A percentile compares a stretch with the other conserved stretches of the same genome.
phyloP scores from a whole-genome alignment of 1,140 invertebrate genomes.

The Neodiprion virginianus region DNA sequence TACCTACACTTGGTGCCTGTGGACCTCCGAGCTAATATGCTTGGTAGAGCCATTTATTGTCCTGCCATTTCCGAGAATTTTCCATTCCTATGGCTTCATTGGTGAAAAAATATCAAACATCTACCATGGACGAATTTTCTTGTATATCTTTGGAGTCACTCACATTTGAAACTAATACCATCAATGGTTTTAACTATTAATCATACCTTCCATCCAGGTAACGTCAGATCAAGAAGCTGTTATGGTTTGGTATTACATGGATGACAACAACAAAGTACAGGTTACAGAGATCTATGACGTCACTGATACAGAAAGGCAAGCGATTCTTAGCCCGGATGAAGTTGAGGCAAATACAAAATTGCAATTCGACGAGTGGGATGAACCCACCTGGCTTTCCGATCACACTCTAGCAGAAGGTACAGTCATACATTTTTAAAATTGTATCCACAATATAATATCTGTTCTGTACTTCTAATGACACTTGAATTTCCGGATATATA shows the following conservation, averaged over 20 bases:
- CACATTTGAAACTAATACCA: too few relatives aligned
- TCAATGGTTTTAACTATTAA: neutral
- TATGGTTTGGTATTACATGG: slow-evolving; percentile 90
- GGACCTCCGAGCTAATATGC: too few relatives aligned
- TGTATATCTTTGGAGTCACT: too few relatives aligned
- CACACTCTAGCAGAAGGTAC: slow-evolving; percentile 48
- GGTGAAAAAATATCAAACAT: too few relatives aligned
- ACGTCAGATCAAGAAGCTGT: slow-evolving; percentile 85
- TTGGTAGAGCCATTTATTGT: too few relatives aligned
- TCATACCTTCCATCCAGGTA: slow-evolving; percentile 51
- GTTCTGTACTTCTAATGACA: slow-evolving; percentile 22
- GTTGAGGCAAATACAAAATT: slow-evolving; percentile 58
- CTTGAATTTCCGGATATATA: slow-evolving; percentile 22
- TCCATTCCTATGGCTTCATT: too few relatives aligned
- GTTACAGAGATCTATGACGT: slow-evolving; percentile 89
- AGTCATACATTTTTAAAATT: slow-evolving; percentile 18
- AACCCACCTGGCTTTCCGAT: slow-evolving; percentile 54
- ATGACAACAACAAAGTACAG: slow-evolving; percentile 84
- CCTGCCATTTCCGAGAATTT: too few relatives aligned
- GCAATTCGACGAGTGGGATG: slow-evolving; percentile 63
- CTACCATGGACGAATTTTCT: too few relatives aligned
- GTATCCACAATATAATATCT: neutral
- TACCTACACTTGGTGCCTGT: too few relatives aligned
- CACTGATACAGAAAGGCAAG: slow-evolving; percentile 68
- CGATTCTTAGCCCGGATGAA: slow-evolving; percentile 57